phyloP scores from a whole-genome alignment of 2,888 invertebrate genomes.

The Caenorhabditis plicata region DNA sequence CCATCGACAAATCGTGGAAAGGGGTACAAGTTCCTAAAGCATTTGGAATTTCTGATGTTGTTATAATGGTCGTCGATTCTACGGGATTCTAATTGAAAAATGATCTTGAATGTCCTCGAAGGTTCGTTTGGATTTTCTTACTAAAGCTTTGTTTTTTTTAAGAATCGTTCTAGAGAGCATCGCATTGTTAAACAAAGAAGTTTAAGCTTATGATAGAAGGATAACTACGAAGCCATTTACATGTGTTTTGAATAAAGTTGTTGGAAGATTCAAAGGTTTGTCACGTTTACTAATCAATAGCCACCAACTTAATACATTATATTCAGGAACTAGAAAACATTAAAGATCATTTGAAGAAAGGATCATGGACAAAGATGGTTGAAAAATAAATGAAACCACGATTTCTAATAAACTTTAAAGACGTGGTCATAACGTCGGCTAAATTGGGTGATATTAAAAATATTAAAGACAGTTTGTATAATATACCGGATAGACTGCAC shows the following conservation, averaged over 20 bases:
- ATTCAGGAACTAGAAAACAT: no score
- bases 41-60: conserved; percentile 58
- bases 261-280: no score
- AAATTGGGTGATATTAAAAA: no score
- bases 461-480: no score
- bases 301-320: no score
- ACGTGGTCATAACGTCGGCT: no score
- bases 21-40: conserved; percentile 59
- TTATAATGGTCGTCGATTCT: conserved; percentile 58
- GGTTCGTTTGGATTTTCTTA: conserved; percentile 32
- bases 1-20: conserved; percentile 56
- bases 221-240: conserved; percentile 50
- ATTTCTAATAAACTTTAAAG: no score
- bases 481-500: no score
- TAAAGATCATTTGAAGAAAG: no score
- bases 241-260: conserved; percentile 56
- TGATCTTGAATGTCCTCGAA: conserved; percentile 46
- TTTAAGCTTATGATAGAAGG: conserved; percentile 49
- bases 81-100: conserved; percentile 56
- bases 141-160: conserved; percentile 9
- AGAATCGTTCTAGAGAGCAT: conserved; percentile 55
- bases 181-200: conserved; percentile 53
- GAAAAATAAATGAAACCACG: no score
- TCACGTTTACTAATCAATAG: no score
- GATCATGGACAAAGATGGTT: no score